phyloP scores from a whole-genome alignment of 2,797 vertebrate genomes.

The Acipenser oxyrinchus region DNA sequence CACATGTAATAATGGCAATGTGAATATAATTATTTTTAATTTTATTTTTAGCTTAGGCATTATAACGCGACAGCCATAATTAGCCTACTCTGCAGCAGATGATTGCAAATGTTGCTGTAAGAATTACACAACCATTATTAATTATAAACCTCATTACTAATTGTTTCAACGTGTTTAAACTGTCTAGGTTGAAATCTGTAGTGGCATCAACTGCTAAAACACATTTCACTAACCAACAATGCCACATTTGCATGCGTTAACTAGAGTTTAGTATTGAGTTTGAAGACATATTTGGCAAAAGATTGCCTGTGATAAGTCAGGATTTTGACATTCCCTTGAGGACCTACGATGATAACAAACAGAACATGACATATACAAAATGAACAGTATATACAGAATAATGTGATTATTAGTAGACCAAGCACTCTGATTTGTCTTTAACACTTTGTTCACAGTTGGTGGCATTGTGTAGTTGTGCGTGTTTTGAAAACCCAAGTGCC shows the following conservation, averaged over 20 bases:
- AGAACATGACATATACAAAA: conserved; percentile 36
- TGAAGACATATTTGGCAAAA: conserved; percentile 45
- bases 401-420: neutral
- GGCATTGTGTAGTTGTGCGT: neutral
- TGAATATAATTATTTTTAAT: no score
- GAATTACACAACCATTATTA: conserved; percentile 42
- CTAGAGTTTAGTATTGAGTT: conserved; percentile 46
- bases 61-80: neutral
- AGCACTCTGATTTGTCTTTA: neutral
- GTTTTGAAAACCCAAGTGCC: neutral
- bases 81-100: conserved; percentile 46
- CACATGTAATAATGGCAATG: no score
- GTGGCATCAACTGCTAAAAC: conserved; percentile 42
- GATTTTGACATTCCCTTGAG: conserved; percentile 31
- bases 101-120: conserved; percentile 26
- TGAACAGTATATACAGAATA: conserved; percentile 30
- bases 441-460: neutral
- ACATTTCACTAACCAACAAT: conserved; percentile 67
- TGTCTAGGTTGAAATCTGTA: conserved; percentile 31
- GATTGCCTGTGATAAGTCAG: conserved; percentile 35
- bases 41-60: no score
- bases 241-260: conserved; percentile 54
- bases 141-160: conserved; percentile 51
- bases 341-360: conserved; percentile 39
- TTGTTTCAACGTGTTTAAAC: conserved; percentile 59